phyloP scores from a whole-genome alignment of 1,140 invertebrate species.

The Drosophila busckii region DNA sequence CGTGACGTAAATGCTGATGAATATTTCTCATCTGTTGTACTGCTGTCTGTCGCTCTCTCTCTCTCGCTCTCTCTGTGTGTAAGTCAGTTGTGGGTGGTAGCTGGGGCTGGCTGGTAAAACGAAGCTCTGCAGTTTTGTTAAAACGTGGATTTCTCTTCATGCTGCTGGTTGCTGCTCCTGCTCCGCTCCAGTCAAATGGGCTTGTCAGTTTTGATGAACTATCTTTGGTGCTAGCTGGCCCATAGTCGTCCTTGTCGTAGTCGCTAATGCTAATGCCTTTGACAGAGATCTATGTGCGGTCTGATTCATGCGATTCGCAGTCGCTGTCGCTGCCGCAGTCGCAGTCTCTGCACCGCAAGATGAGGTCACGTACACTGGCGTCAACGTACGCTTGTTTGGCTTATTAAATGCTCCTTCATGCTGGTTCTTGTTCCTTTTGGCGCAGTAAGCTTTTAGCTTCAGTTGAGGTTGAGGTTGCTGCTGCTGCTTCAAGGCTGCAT shows the following conservation, averaged over 20 bases:
- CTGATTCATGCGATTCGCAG: conserved; percentile 54
- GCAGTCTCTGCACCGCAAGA: conserved; percentile 28
- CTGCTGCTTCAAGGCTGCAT: conserved; percentile 23
- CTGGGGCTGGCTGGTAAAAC: not conserved
- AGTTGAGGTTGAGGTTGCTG: too few species aligned
- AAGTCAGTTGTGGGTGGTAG: conserved; percentile 1
- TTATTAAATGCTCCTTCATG: conserved; percentile 66
- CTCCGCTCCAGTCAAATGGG: conserved; percentile 49
- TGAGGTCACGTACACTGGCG: conserved; percentile 57
- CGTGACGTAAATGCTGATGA: conserved; percentile 75
- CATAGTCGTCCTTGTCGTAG: not conserved
- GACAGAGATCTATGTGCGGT: conserved; percentile 70
- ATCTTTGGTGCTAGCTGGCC: conserved; percentile 44
- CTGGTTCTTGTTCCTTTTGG: conserved; percentile 20
- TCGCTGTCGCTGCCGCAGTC: conserved; percentile 6
- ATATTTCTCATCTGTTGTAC: conserved; percentile 62
- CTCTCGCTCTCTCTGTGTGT: too few species aligned
- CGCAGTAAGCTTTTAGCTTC: conserved; percentile 17
- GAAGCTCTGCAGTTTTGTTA: conserved; percentile 53
- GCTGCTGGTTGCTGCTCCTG: conserved; percentile 17
- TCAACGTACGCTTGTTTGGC: conserved; percentile 58
- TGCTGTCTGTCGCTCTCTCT: too few species aligned
- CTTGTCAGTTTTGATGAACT: conserved; percentile 75
- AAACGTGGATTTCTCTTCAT: conserved; percentile 40
- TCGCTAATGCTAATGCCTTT: conserved; percentile 64